Evolutionary conservation across 2,797 vertebrate genomes (phyloP).

Genomic region (Semotilus atromaculatus): DNA sequence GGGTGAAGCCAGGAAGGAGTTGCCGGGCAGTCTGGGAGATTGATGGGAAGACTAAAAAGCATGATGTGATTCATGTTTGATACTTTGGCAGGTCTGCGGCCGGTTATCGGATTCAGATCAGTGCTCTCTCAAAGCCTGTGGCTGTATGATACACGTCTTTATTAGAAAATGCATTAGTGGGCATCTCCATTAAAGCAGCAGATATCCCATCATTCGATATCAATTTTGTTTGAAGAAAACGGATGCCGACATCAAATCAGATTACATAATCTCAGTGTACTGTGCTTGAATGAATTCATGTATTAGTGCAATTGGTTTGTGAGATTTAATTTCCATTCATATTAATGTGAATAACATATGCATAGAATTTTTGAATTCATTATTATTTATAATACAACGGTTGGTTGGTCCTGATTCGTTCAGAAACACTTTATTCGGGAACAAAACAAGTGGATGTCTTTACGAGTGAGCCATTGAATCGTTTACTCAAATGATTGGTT

Average conservation of each 20-base stretch:
- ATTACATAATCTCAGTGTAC: slow-evolving; percentile 38
- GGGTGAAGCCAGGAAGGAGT: slow-evolving; percentile 26
- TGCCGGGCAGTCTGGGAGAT: slow-evolving; percentile 65
- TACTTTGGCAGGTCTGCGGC: slow-evolving; percentile 66
- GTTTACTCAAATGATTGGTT: neutral
- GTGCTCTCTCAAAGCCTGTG: slow-evolving; percentile 52
- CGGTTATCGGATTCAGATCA: slow-evolving; percentile 71
- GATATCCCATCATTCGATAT: slow-evolving; percentile 33
- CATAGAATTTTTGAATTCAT: neutral
- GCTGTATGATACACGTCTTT: slow-evolving; percentile 13
- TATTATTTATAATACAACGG: neutral
- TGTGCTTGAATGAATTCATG: slow-evolving; percentile 20
- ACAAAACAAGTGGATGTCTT: neutral
- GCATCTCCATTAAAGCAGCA: slow-evolving; percentile 49
- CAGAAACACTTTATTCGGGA: neutral
- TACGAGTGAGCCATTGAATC: neutral
- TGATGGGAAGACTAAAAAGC: slow-evolving; percentile 61
- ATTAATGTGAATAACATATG: neutral
- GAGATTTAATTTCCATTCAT: neutral
- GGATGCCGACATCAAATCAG: slow-evolving; percentile 40
- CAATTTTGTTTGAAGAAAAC: slow-evolving; percentile 50
- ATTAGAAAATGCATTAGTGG: slow-evolving; percentile 45
- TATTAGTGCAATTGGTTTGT: slow-evolving; percentile 1
- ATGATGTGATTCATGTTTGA: slow-evolving; percentile 65
- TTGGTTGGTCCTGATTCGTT: neutral